Conservation (phyloP, 1,140 invertebrate genomes). For the Halictus rubicundus region DNA sequence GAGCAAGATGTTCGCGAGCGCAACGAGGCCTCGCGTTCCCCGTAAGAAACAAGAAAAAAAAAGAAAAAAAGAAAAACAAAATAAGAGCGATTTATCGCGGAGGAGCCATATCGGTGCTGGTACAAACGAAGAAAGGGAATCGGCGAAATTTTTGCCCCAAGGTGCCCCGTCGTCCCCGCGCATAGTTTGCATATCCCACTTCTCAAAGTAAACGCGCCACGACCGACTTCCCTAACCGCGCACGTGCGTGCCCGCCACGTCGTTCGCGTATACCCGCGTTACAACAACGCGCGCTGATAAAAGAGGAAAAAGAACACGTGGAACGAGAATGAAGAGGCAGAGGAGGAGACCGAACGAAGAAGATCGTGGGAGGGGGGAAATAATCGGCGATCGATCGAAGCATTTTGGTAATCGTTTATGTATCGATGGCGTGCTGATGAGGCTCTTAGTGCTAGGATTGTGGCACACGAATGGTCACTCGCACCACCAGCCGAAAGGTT, state of each 20-base stretch:
- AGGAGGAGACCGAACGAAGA: neutral
- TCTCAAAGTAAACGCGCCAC: constrained; percentile 42
- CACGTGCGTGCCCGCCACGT: constrained; percentile 45
- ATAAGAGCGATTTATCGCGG: constrained; percentile 40
- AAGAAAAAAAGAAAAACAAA: too few relatives aligned
- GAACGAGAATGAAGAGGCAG: neutral
- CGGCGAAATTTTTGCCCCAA: constrained; percentile 35
- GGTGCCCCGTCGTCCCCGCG: constrained; percentile 14
- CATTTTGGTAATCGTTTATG: neutral
- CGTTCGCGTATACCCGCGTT: constrained; percentile 31
- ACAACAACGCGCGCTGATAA: constrained; percentile 7
- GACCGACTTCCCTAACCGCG: constrained; percentile 46
- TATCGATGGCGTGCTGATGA: neutral
- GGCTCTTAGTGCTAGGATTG: neutral
- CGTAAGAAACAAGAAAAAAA: too few relatives aligned
- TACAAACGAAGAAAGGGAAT: constrained; percentile 37
- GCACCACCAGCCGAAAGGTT: too few relatives aligned
- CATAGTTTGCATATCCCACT: constrained; percentile 53
- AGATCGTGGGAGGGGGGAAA: neutral
- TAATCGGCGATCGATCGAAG: neutral
- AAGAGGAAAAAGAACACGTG: constrained; percentile 16
- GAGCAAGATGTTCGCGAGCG: neutral
- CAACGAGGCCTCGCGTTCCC: neutral
- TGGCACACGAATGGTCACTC: neutral
- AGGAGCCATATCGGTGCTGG: constrained; percentile 20